Evolutionary conservation across 2,797 vertebrate genomes (phyloP), one percentile per base, ranked within the genome.

Genomic region (Myoxocephalus aenaeus): DNA sequence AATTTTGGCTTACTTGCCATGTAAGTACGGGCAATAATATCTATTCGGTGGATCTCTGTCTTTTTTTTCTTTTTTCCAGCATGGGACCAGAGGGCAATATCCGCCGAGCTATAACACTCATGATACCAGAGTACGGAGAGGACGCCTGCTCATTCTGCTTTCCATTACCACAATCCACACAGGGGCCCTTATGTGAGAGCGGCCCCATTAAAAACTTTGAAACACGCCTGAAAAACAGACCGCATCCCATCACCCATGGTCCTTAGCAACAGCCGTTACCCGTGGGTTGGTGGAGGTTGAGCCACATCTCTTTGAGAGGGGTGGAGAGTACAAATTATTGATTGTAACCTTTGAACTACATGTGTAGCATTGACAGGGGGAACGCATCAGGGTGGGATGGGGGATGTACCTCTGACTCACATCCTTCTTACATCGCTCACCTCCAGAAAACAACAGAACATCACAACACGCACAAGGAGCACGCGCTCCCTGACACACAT

Each of bases 311-410:
- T 82, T 76, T 77, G 70, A 81, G 70, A 78, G 58, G 66, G 79
- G 65, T 64, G 69, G 72, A 79, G 70, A 85, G 86, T 48, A 73
- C 81, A 84, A 81, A 77, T 44, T 90, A 94, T 93, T 83, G 90
- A 94, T 95, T 17, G 77, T 58, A 88, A 92, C 84, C 88, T 79
- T 81, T 92, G 90, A 94, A 92, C 94, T 94, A 93, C 92, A 94
- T 88, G 85, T 90, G 90, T 91, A 87, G 77, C 80, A 61, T 73
- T 81, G 93, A 92, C 81, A 78, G 80, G 82, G 65, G 75, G 58
- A 80, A 86, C 83, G 84, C 77, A 88, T 91, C 78, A 82, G 67
- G 80, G 61, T 38, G 6, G 63, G 64, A 14, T 27, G 56, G 67
- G 10, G 67, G 25, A 18, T 27, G 25, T 13, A 20, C 85, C 71